phyloP scores from a whole-genome alignment of 2,113 vertebrate species.

The Vombatus ursinus region DNA sequence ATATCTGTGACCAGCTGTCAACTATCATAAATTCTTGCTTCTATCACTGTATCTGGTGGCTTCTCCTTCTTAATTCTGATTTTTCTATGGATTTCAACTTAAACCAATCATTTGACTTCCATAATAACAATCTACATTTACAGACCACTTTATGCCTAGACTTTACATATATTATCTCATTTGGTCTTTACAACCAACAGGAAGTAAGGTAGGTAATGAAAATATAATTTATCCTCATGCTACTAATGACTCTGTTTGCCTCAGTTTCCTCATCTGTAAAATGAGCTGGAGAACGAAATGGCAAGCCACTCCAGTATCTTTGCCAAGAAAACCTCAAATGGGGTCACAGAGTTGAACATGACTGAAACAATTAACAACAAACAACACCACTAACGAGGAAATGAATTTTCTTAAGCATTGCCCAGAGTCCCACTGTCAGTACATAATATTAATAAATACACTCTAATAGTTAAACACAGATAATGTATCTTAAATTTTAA shows the following conservation, averaged over 20 bases:
- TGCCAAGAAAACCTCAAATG: not conserved
- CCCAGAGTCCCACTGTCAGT: not conserved
- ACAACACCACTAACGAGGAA: not conserved
- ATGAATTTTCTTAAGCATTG: not conserved
- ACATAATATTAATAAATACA: not conserved
- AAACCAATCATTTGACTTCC: not conserved
- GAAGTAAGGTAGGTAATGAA: not conserved
- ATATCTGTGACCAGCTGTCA: rapidly evolving
- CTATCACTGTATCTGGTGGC: no score
- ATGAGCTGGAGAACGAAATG: not conserved
- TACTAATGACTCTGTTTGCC: not conserved
- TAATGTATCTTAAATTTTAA: not conserved
- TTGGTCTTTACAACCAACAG: not conserved
- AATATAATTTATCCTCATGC: not conserved
- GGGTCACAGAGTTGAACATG: not conserved
- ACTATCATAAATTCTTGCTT: no score
- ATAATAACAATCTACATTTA: not conserved
- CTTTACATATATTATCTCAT: not conserved
- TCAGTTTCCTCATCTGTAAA: not conserved
- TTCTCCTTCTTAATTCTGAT: not conserved
- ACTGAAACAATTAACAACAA: not conserved
- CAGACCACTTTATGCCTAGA: not conserved
- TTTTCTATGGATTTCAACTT: not conserved
- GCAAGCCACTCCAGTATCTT: not conserved
- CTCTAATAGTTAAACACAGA: not conserved